phyloP scores from a whole-genome alignment of 2,797 vertebrate genomes.

The Cossypha niveicapilla region DNA sequence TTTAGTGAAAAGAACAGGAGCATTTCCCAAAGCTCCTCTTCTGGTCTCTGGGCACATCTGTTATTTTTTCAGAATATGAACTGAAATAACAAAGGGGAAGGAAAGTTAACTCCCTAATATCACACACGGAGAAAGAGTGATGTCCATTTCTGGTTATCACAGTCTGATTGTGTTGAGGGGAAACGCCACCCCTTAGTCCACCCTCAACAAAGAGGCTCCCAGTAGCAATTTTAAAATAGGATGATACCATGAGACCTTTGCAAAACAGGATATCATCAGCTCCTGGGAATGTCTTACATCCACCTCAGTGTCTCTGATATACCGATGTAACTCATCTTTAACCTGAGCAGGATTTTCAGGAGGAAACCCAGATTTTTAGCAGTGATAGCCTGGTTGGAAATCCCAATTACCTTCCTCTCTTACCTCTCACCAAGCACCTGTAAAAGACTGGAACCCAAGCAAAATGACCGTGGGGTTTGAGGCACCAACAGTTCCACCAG shows the following conservation, averaged over 20 bases:
- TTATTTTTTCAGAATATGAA: neutral
- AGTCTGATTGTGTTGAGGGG: neutral
- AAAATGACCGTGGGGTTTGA: neutral
- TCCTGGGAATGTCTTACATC: neutral
- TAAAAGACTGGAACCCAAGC: neutral
- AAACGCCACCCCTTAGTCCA: neutral
- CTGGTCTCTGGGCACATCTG: neutral
- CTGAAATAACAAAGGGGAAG: neutral
- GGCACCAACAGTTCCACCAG: neutral
- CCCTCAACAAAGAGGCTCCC: neutral
- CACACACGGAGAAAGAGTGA: neutral
- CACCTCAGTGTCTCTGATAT: neutral
- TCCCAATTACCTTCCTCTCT: neutral
- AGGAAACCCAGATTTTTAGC: neutral
- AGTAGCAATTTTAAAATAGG: neutral
- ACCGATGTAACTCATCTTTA: neutral
- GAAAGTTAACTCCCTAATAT: neutral
- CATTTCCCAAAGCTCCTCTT: constrained; percentile 37
- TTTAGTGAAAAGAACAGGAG: constrained; percentile 26
- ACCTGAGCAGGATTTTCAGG: neutral
- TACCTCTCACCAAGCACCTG: neutral
- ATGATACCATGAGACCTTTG: neutral
- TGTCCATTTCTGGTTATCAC: neutral
- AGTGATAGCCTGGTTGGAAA: neutral
- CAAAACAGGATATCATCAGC: neutral